Evolutionary conservation across 2,113 vertebrate species (phyloP).

Genomic region (Lophura nycthemera): DNA sequence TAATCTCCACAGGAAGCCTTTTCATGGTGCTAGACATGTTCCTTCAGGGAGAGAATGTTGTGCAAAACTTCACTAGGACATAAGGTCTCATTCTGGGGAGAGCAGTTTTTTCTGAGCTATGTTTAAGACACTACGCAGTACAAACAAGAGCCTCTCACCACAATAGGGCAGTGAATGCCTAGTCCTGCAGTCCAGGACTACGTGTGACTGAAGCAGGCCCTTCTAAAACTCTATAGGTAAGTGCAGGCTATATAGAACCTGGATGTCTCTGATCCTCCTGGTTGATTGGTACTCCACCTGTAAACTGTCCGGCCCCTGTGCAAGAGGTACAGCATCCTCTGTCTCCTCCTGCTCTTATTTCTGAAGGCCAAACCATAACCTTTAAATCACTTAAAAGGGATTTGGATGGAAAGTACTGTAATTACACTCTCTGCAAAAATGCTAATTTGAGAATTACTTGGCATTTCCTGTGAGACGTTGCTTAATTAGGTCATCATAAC

Average conservation of each 20-base stretch:
- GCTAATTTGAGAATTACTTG: not conserved
- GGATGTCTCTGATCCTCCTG: accelerated
- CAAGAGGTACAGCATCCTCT: not conserved
- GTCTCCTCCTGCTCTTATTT: not conserved
- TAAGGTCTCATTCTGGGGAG: not conserved
- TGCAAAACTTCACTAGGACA: not conserved
- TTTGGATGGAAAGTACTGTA: not conserved
- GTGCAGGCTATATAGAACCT: not conserved
- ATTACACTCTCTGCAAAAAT: not conserved
- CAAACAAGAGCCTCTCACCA: not conserved
- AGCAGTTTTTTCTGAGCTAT: not conserved
- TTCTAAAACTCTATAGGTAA: not conserved
- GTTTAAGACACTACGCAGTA: not conserved
- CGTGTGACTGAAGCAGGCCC: not conserved
- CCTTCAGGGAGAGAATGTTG: not conserved
- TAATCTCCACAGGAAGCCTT: not conserved
- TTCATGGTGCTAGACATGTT: not conserved
- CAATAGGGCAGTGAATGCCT: not conserved
- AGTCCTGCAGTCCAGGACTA: not conserved
- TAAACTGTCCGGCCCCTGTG: not conserved
- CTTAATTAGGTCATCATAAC: not conserved
- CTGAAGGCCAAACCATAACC: not conserved
- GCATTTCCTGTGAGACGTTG: not conserved
- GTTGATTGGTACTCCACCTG: not conserved
- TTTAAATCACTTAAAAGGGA: not conserved